Conservation (phyloP, 1,140 invertebrate genomes). For the Anagrus nilaparvatae region DNA sequence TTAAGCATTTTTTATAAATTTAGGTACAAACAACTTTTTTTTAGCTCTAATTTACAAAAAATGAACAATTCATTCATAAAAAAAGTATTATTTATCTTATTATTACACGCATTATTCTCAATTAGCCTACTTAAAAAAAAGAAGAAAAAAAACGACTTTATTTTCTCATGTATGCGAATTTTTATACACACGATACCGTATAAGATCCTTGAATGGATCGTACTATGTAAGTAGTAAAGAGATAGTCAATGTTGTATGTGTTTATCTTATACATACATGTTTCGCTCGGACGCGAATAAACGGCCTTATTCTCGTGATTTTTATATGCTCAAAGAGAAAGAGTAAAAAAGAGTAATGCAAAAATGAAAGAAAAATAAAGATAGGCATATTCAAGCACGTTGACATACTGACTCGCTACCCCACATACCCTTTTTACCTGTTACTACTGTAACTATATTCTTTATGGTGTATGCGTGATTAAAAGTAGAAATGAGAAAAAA, state of each 20-base stretch:
- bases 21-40: no score
- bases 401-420: conserved; percentile 45
- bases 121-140: conserved; percentile 13
- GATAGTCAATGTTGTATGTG: no score
- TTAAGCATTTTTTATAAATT: no score
- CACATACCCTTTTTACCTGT: conserved; percentile 43
- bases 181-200: not conserved
- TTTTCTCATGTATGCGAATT: not conserved
- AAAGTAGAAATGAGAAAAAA: no score
- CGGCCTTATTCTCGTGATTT: not conserved
- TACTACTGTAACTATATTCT: no score
- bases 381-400: conserved; percentile 37
- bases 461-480: no score
- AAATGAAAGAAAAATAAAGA: conserved; percentile 27
- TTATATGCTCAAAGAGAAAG: not conserved
- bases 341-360: conserved; percentile 8
- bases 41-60: no score
- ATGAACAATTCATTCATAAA: no score
- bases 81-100: no score
- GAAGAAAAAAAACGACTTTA: no score
- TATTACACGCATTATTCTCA: conserved; percentile 8
- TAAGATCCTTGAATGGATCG: conserved; percentile 10
- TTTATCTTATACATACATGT: conserved; percentile 1
- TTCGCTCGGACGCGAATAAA: not conserved
- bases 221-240: no score